Conservation (phyloP, 2,888 invertebrate genomes). For the Hylaea fasciaria region DNA sequence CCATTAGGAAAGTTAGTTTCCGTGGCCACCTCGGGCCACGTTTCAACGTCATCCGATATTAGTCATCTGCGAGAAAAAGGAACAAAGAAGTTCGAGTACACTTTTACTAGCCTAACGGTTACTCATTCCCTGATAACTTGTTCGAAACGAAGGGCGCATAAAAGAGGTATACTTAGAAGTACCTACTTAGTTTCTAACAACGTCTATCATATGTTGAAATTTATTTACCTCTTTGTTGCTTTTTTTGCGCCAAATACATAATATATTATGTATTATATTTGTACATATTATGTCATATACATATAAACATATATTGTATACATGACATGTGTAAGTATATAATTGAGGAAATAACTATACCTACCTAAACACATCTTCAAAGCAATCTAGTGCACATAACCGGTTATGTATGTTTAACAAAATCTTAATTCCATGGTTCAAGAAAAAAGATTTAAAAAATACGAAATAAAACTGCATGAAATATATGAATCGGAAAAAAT, state of each 20-base stretch:
- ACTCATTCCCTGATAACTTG: slow-evolving; percentile 33
- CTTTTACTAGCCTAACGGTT: slow-evolving; percentile 46
- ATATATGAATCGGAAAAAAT: slow-evolving; percentile 11
- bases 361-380: too few relatives aligned
- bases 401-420: too few relatives aligned
- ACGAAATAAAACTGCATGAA: background rate
- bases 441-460: too few relatives aligned
- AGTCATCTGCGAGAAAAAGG: slow-evolving; percentile 67
- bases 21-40: slow-evolving; percentile 51
- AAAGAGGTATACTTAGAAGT: slow-evolving; percentile 1
- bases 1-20: slow-evolving; percentile 74
- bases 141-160: slow-evolving; percentile 9
- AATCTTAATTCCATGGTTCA: too few relatives aligned
- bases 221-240: too few relatives aligned
- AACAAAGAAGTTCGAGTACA: slow-evolving; percentile 58
- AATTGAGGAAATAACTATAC: too few relatives aligned
- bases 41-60: slow-evolving; percentile 70
- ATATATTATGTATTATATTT: too few relatives aligned
- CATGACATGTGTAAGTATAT: too few relatives aligned
- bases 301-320: too few relatives aligned
- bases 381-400: too few relatives aligned
- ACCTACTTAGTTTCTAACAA: background rate
- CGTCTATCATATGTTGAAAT: background rate
- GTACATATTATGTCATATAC: too few relatives aligned
- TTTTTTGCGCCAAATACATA: too few relatives aligned